Conservation (phyloP, 2,888 invertebrate species). For the Lasioglossum marginatum region DNA sequence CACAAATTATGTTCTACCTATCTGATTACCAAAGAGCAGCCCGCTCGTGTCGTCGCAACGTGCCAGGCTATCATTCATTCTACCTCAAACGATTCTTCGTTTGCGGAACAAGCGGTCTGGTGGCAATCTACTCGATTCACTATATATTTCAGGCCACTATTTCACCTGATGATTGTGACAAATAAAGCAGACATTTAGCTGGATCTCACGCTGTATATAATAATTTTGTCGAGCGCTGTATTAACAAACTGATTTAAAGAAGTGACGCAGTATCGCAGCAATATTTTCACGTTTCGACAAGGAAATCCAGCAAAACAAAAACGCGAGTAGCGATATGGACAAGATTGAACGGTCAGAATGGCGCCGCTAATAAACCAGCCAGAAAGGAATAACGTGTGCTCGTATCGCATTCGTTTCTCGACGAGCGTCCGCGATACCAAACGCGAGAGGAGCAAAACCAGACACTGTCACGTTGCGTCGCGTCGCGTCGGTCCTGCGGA, state of each 20-base stretch:
- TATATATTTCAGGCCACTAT: too few species aligned
- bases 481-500: slow-evolving; percentile 39
- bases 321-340: neutral
- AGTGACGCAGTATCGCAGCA: neutral
- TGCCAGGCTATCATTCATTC: neutral
- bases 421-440: slow-evolving; percentile 27
- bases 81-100: neutral
- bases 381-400: slow-evolving; percentile 15
- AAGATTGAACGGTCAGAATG: neutral
- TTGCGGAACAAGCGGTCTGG: neutral
- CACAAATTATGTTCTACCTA: neutral
- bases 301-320: neutral
- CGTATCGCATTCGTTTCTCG: slow-evolving; percentile 28
- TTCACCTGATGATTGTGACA: too few species aligned
- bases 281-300: neutral
- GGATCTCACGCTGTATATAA: too few species aligned
- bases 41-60: neutral
- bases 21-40: neutral
- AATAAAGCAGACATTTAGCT: too few species aligned
- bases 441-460: slow-evolving; percentile 19
- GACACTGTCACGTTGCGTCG: slow-evolving; percentile 5
- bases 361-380: neutral
- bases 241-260: too few species aligned
- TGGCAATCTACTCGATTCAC: neutral
- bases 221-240: too few species aligned